Evolutionary conservation across 1,140 invertebrate genomes (phyloP), one percentile per base, ranked within the genome.

Genomic region (Plectrocnemia conspersa): DNA sequence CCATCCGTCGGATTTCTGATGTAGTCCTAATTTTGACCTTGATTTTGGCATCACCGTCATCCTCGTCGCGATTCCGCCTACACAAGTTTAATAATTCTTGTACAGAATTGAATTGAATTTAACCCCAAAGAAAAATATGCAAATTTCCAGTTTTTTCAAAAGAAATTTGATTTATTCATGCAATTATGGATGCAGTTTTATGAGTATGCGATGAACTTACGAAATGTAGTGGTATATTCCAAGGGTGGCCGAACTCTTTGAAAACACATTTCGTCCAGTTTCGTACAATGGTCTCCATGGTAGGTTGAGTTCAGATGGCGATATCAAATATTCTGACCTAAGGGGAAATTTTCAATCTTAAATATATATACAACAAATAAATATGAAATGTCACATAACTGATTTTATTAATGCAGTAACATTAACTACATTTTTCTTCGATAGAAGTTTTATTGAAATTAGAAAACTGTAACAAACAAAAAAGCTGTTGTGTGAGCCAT

Each of bases 261-360:
- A 64, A 64, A 68, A 79, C 68, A 79, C 62, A 66, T 70, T 64
- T 69, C 76, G 65, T 71, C 79, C 52, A 86, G 75, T 38, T 3
- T 91, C 77, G 68, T 89, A 94, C 11, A 97, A 69, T 27, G 92
- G 92, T 64, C 82, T 78, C 94, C 94, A 97, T 53, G 85, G 83
- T 49, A 97, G 72, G 53, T 79, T 78, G 41, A 97, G 65, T 50
- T 97, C 93, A 56, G 87, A 80, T 19, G 89, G 82, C 10, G 82
- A 79, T 58, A 95, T 71, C 22, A 94, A 74, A 63, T 85, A 72
- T 61, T 76, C 82, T 75, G 91, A 93, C 62, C 90, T 93, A 63
- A 41, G 74, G 74, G 41, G 44, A 55, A 24, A 36, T 40, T 9
- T 42, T 42, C 13, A 42, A 42, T 19, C n/a, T n/a, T n/a, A n/a